Conservation (phyloP, 2,888 invertebrate species). For the Scrobipalpa atriplicella region DNA sequence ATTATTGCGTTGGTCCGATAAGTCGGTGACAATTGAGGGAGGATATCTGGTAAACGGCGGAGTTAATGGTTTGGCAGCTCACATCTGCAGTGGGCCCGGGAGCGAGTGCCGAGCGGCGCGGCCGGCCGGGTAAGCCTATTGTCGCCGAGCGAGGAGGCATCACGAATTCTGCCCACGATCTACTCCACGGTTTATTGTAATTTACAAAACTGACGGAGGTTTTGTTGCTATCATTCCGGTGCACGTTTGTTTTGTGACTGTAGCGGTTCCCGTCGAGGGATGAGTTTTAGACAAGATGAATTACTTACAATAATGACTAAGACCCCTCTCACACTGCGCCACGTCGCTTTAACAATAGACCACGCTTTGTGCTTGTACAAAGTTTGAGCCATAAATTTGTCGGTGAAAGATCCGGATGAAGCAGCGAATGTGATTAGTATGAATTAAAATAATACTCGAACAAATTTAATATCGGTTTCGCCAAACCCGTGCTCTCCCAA, state of each 20-base stretch:
- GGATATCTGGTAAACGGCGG: conserved; percentile 58
- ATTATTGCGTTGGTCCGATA: conserved; percentile 35
- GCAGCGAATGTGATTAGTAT: conserved; percentile 20
- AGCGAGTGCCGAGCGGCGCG: conserved; percentile 37
- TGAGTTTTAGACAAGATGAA: conserved; percentile 34
- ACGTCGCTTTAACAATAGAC: conserved; percentile 28
- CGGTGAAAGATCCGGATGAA: conserved; percentile 18
- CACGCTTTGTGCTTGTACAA: conserved; percentile 22
- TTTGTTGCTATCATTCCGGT: conserved; percentile 67
- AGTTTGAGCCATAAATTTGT: conserved; percentile 27
- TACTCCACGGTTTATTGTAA: conserved; percentile 77
- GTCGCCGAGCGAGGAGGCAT: conserved; percentile 63
- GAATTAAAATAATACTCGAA: conserved; percentile 26
- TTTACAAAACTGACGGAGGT: conserved; percentile 78
- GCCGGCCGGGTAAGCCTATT: conserved; percentile 66
- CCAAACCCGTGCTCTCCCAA: conserved; percentile 25
- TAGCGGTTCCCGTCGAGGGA: conserved; percentile 41
- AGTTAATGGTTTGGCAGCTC: conserved; percentile 60
- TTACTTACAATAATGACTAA: conserved; percentile 34
- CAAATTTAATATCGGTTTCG: conserved; percentile 28
- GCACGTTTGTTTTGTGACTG: conserved; percentile 66
- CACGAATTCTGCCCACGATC: conserved; percentile 74
- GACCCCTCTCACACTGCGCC: conserved; percentile 27
- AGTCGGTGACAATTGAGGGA: conserved; percentile 34
- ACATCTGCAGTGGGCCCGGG: conserved; percentile 56